A percentile compares a stretch with the other conserved stretches of the same genome.
phyloP scores from a whole-genome alignment of 2,888 invertebrate genomes.

The Diarsia dahlii region DNA sequence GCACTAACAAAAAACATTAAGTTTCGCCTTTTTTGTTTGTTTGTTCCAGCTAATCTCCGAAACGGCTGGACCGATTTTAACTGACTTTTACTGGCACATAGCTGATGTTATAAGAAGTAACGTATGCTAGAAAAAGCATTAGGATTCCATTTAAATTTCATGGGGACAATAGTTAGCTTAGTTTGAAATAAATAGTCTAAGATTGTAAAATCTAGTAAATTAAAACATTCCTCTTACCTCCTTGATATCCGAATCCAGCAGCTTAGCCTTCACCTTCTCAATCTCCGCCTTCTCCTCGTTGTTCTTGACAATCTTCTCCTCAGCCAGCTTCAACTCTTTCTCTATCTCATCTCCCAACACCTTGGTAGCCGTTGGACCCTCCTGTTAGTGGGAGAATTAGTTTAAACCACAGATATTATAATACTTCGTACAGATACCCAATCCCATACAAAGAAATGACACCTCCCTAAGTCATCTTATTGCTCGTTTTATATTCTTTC shows the following conservation, averaged over 20 bases:
- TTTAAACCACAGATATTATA: no score
- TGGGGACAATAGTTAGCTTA: no score
- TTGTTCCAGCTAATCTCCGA: not conserved
- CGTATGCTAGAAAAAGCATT: not conserved
- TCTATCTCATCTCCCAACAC: conserved; percentile 80
- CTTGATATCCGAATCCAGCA: conserved; percentile 88
- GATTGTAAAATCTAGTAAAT: not conserved
- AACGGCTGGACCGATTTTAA: not conserved
- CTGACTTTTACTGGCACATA: not conserved
- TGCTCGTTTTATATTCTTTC: no score
- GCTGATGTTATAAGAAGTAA: not conserved
- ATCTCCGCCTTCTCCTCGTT: conserved; percentile 90
- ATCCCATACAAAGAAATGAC: no score
- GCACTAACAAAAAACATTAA: no score
- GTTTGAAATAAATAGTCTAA: no score
- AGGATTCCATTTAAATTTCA: no score
- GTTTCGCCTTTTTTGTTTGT: no score
- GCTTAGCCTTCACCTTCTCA: conserved; percentile 93
- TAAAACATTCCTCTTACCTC: conserved; percentile 74
- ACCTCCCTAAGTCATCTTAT: no score
- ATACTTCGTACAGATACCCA: no score
- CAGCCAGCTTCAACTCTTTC: conserved; percentile 79
- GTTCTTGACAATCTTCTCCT: conserved; percentile 81
- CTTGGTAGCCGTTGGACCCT: conserved; percentile 85
- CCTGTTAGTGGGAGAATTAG: conserved; percentile 66